phyloP scores from a whole-genome alignment of 2,888 invertebrate species.

The Adela reaumurella region DNA sequence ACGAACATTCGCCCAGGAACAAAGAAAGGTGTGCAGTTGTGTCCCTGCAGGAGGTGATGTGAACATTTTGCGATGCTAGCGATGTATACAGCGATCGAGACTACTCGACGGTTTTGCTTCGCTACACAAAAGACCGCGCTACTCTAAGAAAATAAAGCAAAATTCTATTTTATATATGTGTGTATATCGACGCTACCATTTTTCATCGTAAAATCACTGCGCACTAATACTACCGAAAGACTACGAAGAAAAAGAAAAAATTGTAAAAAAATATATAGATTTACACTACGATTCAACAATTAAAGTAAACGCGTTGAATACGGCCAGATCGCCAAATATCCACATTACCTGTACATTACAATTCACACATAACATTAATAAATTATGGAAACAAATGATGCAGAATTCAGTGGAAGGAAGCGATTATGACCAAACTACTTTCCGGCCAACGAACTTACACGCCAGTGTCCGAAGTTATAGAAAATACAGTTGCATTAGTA shows the following conservation, averaged over 20 bases:
- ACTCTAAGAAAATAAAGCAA: neutral
- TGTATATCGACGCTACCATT: slow-evolving; percentile 32
- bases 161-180: neutral
- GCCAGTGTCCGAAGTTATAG: no score
- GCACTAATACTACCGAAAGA: slow-evolving; percentile 26
- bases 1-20: no score
- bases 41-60: slow-evolving; percentile 55
- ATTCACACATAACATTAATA: no score
- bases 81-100: no score
- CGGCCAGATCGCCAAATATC: slow-evolving; percentile 51
- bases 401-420: no score
- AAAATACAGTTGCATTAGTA: no score
- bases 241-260: slow-evolving; percentile 24
- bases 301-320: neutral
- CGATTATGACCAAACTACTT: no score
- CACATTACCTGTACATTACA: slow-evolving; percentile 54
- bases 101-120: no score
- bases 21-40: no score
- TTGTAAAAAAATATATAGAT: slow-evolving; percentile 26
- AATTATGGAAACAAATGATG: no score
- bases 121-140: neutral
- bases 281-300: neutral
- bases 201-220: slow-evolving; percentile 35
- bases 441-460: no score
- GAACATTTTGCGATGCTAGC: slow-evolving; percentile 53